Base-by-base conservation (phyloP, 2,113 vertebrate species). In the Dromiciops gliroides region DNA sequence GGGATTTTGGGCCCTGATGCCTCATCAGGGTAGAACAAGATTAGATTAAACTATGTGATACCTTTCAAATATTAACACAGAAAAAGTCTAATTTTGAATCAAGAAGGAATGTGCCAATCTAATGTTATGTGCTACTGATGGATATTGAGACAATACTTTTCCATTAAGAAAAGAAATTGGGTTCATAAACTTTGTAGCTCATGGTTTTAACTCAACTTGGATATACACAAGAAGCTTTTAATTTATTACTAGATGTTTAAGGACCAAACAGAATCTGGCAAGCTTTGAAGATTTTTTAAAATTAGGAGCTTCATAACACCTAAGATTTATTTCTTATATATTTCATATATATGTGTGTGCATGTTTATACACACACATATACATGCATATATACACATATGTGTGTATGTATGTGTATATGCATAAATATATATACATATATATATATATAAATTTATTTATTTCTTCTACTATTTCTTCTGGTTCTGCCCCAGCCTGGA, bases 171-270 rank as follows among this genome's bases (percentile, higher is more conserved):
- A 91, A 93, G 37, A 94, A 95, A 95, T 91, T 94, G 51, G 1
- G 48, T 93, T 97, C n/a, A 25, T 92, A 97, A 95, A 93, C 90
- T 96, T 96, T 91, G 90, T 19, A 92, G 60, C 49, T 94, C 28
- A 49, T 47, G 50, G n/a, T 95, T 89, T 89, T 96, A 91, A 95
- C 26, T 88, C 8, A 92, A 37, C 23, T 75, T 90, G 48, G 93
- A 94, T 24, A 94, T 92, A 75, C 75, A 9, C 91, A 92, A 92
- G 49, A 89, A 93, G 16, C 48, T 2, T 95, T 95, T 50, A 93
- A 92, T 67, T 95, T 97, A 92, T 95, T 96, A 3, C 22, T 96
- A 50, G 16, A 47, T 90, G 3, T 94, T 89, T 90, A 28, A 51
- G 23, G 19, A 89, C 9, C 9, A 50, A 95, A 93, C 24, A 88